phyloP scores from a whole-genome alignment of 2,797 vertebrate species.

The Masticophis lateralis region DNA sequence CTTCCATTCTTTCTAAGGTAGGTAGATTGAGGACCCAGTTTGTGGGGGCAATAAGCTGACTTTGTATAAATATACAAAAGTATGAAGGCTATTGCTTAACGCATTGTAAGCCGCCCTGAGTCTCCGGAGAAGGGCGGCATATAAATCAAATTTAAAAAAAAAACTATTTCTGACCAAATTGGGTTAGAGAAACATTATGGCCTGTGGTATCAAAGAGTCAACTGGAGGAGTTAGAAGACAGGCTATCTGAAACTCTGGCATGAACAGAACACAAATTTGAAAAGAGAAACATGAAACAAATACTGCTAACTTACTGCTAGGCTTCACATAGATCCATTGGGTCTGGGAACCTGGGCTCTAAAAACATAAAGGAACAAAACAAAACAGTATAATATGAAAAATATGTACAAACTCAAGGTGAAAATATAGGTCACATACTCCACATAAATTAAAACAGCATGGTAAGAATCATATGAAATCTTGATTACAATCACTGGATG shows the following conservation, averaged over 20 bases:
- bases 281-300: neutral
- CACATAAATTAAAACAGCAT: neutral
- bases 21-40: too few species aligned
- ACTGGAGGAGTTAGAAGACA: neutral
- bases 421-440: neutral
- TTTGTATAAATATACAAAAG: too few species aligned
- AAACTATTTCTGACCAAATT: neutral
- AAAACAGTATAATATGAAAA: neutral
- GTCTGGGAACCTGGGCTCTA: slow-evolving; percentile 11
- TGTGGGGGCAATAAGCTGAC: too few species aligned
- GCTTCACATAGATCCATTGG: slow-evolving; percentile 16
- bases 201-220: neutral
- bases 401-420: neutral
- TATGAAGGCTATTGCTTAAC: too few species aligned
- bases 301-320: neutral
- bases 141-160: too few species aligned
- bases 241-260: neutral
- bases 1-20: too few species aligned
- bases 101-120: too few species aligned
- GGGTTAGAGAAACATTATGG: neutral
- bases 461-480: neutral
- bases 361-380: neutral
- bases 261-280: neutral
- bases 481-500: neutral
- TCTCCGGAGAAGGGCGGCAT: too few species aligned